Evolutionary conservation across 2,797 vertebrate genomes (phyloP), one percentile per base, ranked within the genome.

Genomic region (Esox masquinongy): DNA sequence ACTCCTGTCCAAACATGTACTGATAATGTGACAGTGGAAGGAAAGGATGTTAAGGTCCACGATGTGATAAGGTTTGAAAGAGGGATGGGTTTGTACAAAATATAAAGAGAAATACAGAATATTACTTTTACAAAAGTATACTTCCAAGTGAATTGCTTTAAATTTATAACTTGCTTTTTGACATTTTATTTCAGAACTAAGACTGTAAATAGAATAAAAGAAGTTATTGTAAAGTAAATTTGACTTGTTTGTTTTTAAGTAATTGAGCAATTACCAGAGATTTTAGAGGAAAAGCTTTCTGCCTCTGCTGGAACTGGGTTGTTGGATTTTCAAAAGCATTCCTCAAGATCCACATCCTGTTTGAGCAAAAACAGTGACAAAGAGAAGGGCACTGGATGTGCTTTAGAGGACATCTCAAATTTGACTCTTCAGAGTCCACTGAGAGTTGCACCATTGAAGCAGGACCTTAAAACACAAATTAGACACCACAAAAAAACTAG

Each of bases 121-220:
- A 11, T 26, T 19, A 53, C 16, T 75, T 86, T 84, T 84, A 73
- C 16, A 82, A 63, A 31, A 49, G 67, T 56, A 34, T 14, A 56
- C 56, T 49, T 84, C 73, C 69, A 47, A n/a, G 36, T 74, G 29
- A 81, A 78, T 83, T 43, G 82, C 72, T 79, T 84, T 86, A 77
- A 82, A 84, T 75, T 72, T 43, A 61, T 73, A 73, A 36, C 22
- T 4, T 15, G 22, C 49, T 71, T 47, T 64, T 17, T 71, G 68
- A 79, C 15, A 72, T 43, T 39, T 12, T 24, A n/a, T 70, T 34
- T 71, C 75, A 31, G 75, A 71, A 68, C 19, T 36, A 22, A 29
- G 31, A 53, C 63, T 84, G 73, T 73, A 29, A 17, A 79, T 80
- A 70, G 22, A 61, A 71, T 76, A 70, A 77, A 66, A 68, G 8